These are phyloP conservation scores for Thunnus maccoyii DNA, from an alignment of 2,113 vertebrate species.

Conservation along the genomic window DNA sequence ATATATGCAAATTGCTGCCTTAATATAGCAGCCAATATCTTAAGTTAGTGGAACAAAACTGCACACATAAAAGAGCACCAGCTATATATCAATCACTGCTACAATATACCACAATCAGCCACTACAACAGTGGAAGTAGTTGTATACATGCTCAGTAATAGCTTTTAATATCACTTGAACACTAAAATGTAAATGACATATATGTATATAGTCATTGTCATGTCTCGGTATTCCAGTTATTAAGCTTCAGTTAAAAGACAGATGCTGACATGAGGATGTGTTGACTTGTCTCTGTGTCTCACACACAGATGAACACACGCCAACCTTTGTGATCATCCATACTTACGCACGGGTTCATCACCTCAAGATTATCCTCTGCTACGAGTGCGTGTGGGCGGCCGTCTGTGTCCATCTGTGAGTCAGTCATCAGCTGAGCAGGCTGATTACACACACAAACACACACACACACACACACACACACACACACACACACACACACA, in stretches of 20 bases:
- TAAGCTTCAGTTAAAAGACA: neutral
- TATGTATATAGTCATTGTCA: neutral
- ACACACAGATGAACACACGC: conserved; percentile 8
- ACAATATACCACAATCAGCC: too few species aligned
- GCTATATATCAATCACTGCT: too few species aligned
- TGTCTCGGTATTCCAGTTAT: neutral
- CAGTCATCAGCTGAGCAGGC: conserved; percentile 28
- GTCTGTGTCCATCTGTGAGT: conserved; percentile 54
- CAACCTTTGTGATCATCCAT: conserved; percentile 20
- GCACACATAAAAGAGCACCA: too few species aligned
- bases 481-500: conserved; percentile 9
- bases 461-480: neutral
- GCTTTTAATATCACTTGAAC: too few species aligned
- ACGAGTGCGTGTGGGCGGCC: conserved; percentile 28
- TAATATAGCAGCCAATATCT: too few species aligned
- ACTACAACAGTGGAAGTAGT: neutral
- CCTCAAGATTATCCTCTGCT: conserved; percentile 49
- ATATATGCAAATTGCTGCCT: too few species aligned
- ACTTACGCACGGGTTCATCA: neutral
- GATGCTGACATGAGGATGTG: neutral
- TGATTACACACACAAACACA: conserved; percentile 14
- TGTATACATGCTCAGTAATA: too few species aligned
- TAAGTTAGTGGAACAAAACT: too few species aligned
- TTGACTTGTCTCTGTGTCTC: conserved; percentile 6
- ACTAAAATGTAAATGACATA: neutral